Evolutionary conservation across 2,797 vertebrate species (phyloP).

Genomic region (Melanotaenia boesemani): DNA sequence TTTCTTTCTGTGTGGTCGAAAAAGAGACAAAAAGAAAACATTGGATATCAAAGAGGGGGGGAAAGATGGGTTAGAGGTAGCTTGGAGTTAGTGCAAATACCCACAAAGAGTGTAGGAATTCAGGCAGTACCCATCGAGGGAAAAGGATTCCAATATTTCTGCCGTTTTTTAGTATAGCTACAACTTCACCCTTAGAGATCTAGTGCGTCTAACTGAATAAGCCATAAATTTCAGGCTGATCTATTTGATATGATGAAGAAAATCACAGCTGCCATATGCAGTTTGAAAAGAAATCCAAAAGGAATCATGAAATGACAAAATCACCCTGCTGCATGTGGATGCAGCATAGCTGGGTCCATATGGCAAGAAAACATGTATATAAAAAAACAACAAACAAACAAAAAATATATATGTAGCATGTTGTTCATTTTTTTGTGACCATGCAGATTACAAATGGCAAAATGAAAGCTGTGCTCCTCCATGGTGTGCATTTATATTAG

Average conservation of each 20-base stretch:
- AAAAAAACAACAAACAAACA: conserved; percentile 17
- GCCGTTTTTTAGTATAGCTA: conserved; percentile 33
- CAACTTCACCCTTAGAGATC: conserved; percentile 44
- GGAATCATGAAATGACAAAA: conserved; percentile 63
- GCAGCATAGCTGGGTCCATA: conserved; percentile 15
- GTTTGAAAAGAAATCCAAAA: conserved; percentile 72
- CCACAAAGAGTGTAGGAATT: conserved; percentile 32
- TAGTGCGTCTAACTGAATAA: conserved; percentile 62
- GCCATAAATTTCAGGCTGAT: conserved; percentile 61
- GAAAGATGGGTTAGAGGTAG: not conserved
- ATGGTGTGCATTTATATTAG: too few relatives aligned
- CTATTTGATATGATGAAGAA: conserved; percentile 58
- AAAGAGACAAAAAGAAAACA: conserved; percentile 26
- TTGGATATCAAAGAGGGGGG: conserved; percentile 19
- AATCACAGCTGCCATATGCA: conserved; percentile 64
- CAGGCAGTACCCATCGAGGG: conserved; percentile 33
- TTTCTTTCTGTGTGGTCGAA: conserved; percentile 20
- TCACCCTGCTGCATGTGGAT: conserved; percentile 10
- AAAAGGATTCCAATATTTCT: conserved; percentile 40
- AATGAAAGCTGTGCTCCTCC: not conserved
- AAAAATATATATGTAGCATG: not conserved
- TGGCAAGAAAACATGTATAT: conserved; percentile 5
- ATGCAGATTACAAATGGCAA: not conserved
- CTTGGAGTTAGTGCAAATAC: conserved; percentile 32
- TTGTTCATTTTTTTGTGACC: not conserved